These are phyloP conservation scores for Yponomeuta evonymella DNA, from an alignment of 2,888 invertebrate species.

Conservation along the genomic window DNA sequence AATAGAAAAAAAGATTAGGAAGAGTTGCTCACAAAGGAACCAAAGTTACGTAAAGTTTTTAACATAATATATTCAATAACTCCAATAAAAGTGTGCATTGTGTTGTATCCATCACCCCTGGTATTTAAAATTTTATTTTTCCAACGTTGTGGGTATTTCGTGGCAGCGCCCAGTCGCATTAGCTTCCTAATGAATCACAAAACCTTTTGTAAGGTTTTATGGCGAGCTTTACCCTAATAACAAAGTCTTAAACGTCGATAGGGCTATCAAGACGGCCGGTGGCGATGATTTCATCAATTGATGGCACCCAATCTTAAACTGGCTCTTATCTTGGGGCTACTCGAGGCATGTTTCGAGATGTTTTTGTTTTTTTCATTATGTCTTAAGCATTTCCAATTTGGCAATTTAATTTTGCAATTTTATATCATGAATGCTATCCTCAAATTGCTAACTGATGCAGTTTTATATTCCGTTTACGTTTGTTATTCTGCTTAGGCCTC, in stretches of 20 bases:
- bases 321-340: constrained; percentile 16
- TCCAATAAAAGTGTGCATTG: too few relatives aligned
- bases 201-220: constrained; percentile 15
- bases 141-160: neutral
- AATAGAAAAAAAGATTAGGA: too few relatives aligned
- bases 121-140: neutral
- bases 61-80: too few relatives aligned
- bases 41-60: too few relatives aligned
- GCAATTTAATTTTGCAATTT: too few relatives aligned
- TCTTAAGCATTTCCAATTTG: too few relatives aligned
- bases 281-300: constrained; percentile 64
- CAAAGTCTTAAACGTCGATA: constrained; percentile 42
- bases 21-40: too few relatives aligned
- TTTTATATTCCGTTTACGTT: too few relatives aligned
- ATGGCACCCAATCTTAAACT: constrained; percentile 17
- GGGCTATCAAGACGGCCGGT: constrained; percentile 44
- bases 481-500: too few relatives aligned
- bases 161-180: constrained; percentile 13
- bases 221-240: constrained; percentile 12
- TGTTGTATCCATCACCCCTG: too few relatives aligned
- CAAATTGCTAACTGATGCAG: too few relatives aligned
- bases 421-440: too few relatives aligned
- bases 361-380: neutral
- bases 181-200: constrained; percentile 13
- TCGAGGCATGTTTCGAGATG: neutral